Evolutionary conservation across 53 echinoderm and acorn worm genomes (phyloP), one percentile per base, ranked within the genome.

Genomic region (Paelopatides confundens): DNA sequence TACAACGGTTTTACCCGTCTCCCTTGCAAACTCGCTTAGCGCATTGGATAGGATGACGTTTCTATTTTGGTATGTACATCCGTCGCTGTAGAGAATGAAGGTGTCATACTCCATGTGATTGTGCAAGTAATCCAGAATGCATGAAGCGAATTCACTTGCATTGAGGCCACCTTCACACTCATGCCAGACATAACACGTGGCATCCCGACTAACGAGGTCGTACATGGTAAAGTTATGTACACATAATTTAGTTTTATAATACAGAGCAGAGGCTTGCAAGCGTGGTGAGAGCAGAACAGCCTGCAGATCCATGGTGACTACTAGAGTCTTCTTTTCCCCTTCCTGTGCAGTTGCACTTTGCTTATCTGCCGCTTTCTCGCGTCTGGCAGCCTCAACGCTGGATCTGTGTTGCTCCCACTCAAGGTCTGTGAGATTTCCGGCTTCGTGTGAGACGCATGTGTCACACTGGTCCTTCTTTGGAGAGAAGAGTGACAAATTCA

Each of bases 201-300:
- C 63, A 53, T 76, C 76, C 21, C 77, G 77, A 51, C 69, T 87
- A 36, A 76, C 87, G 43, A 87, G 21, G 38, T 87, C 87, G 62
- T 87, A 87, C 18, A 87, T 30, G 1, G 87, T 71, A 13, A 71
- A 36, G 26, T 81, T 71, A 71, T 71, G 36, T 35, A 39, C 71
- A 71, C 71, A 71, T 71, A 79, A 17, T 54, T 79, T 52, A 10
- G 82, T 81, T 32, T 62, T 58, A 28, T 76, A 46, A 39, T 76
- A 76, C 76, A 39, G 28, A 5, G 88, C 88, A 52, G 88, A 88
- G 46, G 79, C 88, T 50, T 52, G 43, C 88, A 88, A 81, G 32
- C 81, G 81, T 65, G 81, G 88, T 64, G 88, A 54, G 30, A 88
- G 88, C 8, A 88, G 88, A 79, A 88, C 77, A 58, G 88, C 88